A percentile compares a stretch with the other conserved stretches of the same genome.
phyloP scores from a whole-genome alignment of 1,140 invertebrate genomes.

The Archivesica marissinica region DNA sequence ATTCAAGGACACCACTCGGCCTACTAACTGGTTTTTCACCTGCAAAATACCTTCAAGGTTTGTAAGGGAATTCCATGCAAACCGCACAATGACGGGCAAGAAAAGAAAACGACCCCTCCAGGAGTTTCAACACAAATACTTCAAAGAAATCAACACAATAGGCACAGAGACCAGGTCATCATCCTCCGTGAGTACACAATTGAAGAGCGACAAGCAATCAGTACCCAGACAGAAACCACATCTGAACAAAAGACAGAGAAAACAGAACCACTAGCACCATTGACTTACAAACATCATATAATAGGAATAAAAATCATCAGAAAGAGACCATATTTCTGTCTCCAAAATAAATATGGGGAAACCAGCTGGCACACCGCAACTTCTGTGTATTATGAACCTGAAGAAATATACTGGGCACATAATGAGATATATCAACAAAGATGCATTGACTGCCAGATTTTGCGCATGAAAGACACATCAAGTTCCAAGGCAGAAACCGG shows the following conservation, averaged over 20 bases:
- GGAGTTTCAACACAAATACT: no score
- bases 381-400: neutral
- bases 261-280: neutral
- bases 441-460: neutral
- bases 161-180: no score
- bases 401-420: neutral
- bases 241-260: no score
- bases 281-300: neutral
- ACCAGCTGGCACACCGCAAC: neutral
- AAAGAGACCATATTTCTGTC: neutral
- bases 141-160: no score
- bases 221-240: no score
- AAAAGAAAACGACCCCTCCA: conserved; percentile 18
- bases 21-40: conserved; percentile 1
- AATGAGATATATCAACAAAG: neutral
- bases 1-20: neutral
- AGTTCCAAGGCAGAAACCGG: neutral
- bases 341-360: neutral
- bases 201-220: no score
- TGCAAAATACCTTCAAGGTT: conserved; percentile 8
- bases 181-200: no score
- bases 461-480: neutral
- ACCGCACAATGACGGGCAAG: conserved; percentile 43
- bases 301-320: neutral
- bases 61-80: conserved; percentile 21